Base-by-base conservation (phyloP, 1,140 invertebrate species). In the Vanessa tameamea region DNA sequence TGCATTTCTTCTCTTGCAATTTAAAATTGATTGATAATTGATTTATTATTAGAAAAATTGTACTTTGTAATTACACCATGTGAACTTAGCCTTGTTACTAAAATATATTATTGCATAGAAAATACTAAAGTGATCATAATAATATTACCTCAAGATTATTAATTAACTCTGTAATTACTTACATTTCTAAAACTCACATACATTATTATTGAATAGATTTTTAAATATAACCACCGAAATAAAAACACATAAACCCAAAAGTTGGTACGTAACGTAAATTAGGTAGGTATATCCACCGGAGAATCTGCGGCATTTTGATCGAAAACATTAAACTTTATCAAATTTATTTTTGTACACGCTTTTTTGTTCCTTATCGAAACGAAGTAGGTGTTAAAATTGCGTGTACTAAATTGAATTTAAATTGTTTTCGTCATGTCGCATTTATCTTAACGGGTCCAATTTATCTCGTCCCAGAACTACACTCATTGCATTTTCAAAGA, bases 381-480 rank as follows among this genome's bases (percentile, higher is more conserved):
- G 31, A 26, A n/a, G 37, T 61, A 37, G 57, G 37, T 14, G 0
- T 61, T 14, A 37, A 61, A 61, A 61, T 61, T 61, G 57, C 23
- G 9, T 61, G 15, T 7, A 26, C 6, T 1, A 37, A 61, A 37
- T 26, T 61, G 11, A 11, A 26, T 61, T 61, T 31, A 61, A 61
- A 31, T 37, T 61, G 15, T 61, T n/a, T 61, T 61, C 57, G 26
- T n/a, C 23, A 14, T n/a, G 53, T 61, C 57, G 26, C 47, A 63
- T 48, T n/a, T 50, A 73, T 78, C 72, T 80, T 78, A 75, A 76
- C 73, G 75, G 37, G 72, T 78, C 72, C 74, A 75, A 77, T 81
- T 81, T 76, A 78, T 75, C 74, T 80, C 69, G 51, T 66, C 47
- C 50, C 64, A 61, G 57, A 61, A 37, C 57, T 37, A 13, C 31